Evolutionary conservation across 2,797 vertebrate genomes (phyloP), one percentile per base, ranked within the genome.

Genomic region (Antrozous pallidus): DNA sequence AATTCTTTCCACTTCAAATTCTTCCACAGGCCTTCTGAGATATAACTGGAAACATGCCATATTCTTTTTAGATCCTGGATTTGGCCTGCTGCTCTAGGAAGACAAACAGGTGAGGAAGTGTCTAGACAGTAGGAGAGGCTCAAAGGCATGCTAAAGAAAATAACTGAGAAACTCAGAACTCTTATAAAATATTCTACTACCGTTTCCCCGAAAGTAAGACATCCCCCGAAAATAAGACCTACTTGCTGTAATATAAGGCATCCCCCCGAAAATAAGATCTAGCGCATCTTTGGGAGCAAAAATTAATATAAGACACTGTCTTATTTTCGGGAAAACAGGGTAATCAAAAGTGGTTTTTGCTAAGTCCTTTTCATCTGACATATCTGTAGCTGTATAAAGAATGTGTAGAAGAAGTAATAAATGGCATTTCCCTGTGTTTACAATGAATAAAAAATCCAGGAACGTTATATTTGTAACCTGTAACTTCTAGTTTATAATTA

Each of bases 141-240:
- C 49, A 61, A 73, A 95, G 22, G 16, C 86, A 36, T 88, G 58
- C 22, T 79, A 79, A 88, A 63, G 67, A 71, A 93, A 94, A 90
- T 24, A 73, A 77, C 3, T 18, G n/a, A 42, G 26, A 54, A 40
- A 67, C 49, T 73, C 54, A 78, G 33, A 93, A 79, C 38, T 94
- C 47, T 31, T 78, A 51, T 38, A 58, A 40, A 70, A 81, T 69
- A 71, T 42, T 61, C 51, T 70, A 61, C 26, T 49, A n/a, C n/a
- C n/a, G n/a, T n/a, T n/a, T n/a, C n/a, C n/a, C n/a, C n/a, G n/a
- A n/a, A n/a, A n/a, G n/a, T n/a, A n/a, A n/a, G n/a, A n/a, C n/a
- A n/a, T n/a, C n/a, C n/a, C n/a, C n/a, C n/a, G n/a, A n/a, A n/a
- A n/a, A n/a, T n/a, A n/a, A n/a, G n/a, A n/a, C n/a, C n/a, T n/a